phyloP scores from a whole-genome alignment of 2,797 vertebrate species.

The Lateolabrax maculatus region DNA sequence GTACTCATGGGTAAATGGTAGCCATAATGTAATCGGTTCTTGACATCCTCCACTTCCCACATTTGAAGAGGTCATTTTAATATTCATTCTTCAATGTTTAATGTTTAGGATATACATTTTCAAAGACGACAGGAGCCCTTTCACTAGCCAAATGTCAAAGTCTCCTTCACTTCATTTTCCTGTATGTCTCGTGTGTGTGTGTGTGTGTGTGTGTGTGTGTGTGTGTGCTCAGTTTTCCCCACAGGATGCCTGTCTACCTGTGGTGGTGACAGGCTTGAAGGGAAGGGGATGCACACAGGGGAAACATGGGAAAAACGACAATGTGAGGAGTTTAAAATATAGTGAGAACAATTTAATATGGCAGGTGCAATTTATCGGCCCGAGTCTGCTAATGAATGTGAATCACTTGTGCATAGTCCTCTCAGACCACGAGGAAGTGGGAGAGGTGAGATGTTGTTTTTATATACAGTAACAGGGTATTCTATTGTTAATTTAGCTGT shows the following conservation, averaged over 20 bases:
- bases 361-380: slow-evolving; percentile 23
- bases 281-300: slow-evolving; percentile 51
- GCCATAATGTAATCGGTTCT: slow-evolving; percentile 60
- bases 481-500: neutral
- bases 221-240: slow-evolving; percentile 52
- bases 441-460: neutral
- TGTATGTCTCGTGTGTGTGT: slow-evolving; percentile 32
- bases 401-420: slow-evolving; percentile 12
- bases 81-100: slow-evolving; percentile 68
- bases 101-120: slow-evolving; percentile 64
- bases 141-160: slow-evolving; percentile 72
- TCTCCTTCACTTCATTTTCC: slow-evolving; percentile 64
- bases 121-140: slow-evolving; percentile 54
- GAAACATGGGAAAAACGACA: slow-evolving; percentile 51
- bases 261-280: slow-evolving; percentile 72
- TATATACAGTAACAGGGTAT: neutral
- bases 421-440: neutral
- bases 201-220: slow-evolving; percentile 37
- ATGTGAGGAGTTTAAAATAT: slow-evolving; percentile 59
- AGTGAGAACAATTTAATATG: slow-evolving; percentile 28
- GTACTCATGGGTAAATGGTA: slow-evolving; percentile 48
- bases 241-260: slow-evolving; percentile 65
- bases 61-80: slow-evolving; percentile 67
- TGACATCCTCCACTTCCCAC: slow-evolving; percentile 64
- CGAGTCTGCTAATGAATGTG: slow-evolving; percentile 23